Percentiles rank a stretch among this genome's conserved stretches.
Evolutionary conservation across 2,113 vertebrate species (phyloP).

Genomic region (Rhadina sibilatrix): DNA sequence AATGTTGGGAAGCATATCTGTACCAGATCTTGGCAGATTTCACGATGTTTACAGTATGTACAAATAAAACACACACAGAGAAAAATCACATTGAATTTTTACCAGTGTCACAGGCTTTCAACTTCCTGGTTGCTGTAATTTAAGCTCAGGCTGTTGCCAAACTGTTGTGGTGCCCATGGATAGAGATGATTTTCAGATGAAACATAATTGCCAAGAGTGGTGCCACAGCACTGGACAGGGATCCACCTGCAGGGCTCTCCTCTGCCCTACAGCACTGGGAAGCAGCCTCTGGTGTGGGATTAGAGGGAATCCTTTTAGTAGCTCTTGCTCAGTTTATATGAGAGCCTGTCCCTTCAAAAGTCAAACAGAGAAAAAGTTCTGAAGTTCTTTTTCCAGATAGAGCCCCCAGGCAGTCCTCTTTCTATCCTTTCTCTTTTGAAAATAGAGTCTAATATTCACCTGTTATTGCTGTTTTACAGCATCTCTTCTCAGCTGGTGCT

Average conservation of each 20-base stretch:
- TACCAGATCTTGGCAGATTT: background rate
- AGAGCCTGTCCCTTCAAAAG: background rate
- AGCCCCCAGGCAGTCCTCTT: background rate
- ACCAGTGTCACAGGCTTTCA: background rate
- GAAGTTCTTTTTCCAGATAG: background rate
- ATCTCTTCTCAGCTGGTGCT: background rate
- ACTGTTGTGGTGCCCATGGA: background rate
- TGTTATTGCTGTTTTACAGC: background rate
- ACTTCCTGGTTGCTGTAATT: background rate
- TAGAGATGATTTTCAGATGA: fast-evolving
- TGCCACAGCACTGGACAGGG: background rate
- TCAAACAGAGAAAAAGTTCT: background rate
- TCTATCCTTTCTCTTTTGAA: background rate
- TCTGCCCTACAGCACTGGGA: background rate
- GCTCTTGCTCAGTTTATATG: background rate
- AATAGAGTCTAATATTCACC: background rate
- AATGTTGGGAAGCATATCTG: background rate
- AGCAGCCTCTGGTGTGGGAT: background rate
- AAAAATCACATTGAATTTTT: background rate
- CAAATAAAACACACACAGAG: background rate
- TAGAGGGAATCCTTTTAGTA: background rate
- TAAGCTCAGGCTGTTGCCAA: background rate
- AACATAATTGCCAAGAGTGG: background rate
- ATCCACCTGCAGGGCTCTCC: background rate
- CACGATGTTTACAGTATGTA: background rate